These are phyloP conservation scores for Acrobasis repandana DNA, from an alignment of 2,888 invertebrate genomes.

Conservation along the genomic window DNA sequence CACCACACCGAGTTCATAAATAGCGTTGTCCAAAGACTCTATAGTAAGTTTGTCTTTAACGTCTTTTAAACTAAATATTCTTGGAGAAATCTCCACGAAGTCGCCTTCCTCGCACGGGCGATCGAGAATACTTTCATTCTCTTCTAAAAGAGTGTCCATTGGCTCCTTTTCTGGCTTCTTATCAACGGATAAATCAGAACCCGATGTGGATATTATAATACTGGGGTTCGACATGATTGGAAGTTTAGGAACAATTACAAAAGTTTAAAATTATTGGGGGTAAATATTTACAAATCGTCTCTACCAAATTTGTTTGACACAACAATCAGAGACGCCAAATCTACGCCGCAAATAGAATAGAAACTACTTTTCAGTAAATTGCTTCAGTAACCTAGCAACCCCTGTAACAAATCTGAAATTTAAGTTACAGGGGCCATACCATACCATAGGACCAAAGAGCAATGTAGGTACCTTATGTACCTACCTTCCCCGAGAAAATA, in stretches of 20 bases:
- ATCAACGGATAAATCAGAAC: slow-evolving; percentile 42
- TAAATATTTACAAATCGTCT: slow-evolving; percentile 8
- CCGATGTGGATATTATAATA: not conserved
- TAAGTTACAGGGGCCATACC: too few relatives aligned
- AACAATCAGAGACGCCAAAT: not conserved
- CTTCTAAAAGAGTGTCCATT: slow-evolving; percentile 66
- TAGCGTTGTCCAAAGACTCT: slow-evolving; percentile 82
- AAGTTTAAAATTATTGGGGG: not conserved
- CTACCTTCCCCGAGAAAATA: too few relatives aligned
- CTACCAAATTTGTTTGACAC: slow-evolving; percentile 32
- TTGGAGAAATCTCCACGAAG: slow-evolving; percentile 62
- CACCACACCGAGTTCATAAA: slow-evolving; percentile 84
- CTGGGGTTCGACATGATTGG: not conserved
- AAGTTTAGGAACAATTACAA: not conserved
- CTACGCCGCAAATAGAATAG: not conserved
- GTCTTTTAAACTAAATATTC: slow-evolving; percentile 61
- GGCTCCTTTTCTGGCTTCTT: slow-evolving; percentile 52
- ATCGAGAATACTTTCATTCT: slow-evolving; percentile 66
- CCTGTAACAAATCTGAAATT: slow-evolving; percentile 5
- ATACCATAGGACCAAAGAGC: too few relatives aligned
- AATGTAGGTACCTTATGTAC: too few relatives aligned
- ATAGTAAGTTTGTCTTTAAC: slow-evolving; percentile 68
- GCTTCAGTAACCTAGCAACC: slow-evolving; percentile 30
- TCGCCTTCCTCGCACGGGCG: slow-evolving; percentile 54
- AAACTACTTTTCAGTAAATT: slow-evolving; percentile 26